These are phyloP conservation scores for Bibio marci DNA, from an alignment of 2,888 invertebrate genomes.

Conservation along the genomic window DNA sequence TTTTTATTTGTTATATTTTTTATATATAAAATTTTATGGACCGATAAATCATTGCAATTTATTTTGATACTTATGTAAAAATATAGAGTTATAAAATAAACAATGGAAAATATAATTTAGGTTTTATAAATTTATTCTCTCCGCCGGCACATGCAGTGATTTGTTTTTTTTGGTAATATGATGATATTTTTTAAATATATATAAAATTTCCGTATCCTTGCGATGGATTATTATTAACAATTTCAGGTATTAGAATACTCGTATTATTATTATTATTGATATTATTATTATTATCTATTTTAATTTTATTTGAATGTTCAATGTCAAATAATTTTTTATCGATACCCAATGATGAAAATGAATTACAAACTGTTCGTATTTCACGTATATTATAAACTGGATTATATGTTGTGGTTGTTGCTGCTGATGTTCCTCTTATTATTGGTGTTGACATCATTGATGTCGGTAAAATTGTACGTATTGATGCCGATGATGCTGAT, in stretches of 20 bases:
- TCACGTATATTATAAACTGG: slow-evolving; percentile 30
- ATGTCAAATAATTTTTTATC: slow-evolving; percentile 29
- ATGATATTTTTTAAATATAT: slow-evolving; percentile 21
- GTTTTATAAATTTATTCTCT: too few relatives aligned
- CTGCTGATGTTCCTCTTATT: neutral
- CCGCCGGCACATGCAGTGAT: too few relatives aligned
- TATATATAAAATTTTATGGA: too few relatives aligned
- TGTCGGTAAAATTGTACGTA: neutral
- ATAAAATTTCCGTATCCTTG: slow-evolving; percentile 28
- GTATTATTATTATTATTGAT: slow-evolving; percentile 1
- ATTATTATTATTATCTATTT: neutral
- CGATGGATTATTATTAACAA: slow-evolving; percentile 27
- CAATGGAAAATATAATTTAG: too few relatives aligned
- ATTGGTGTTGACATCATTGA: neutral
- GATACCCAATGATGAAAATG: slow-evolving; percentile 28
- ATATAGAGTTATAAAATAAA: too few relatives aligned
- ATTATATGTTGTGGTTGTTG: slow-evolving; percentile 15
- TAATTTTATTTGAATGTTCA: slow-evolving; percentile 16
- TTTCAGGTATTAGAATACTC: slow-evolving; percentile 14
- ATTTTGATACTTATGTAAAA: too few relatives aligned
- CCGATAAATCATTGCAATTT: too few relatives aligned
- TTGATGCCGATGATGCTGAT: neutral
- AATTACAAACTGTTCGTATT: slow-evolving; percentile 26
- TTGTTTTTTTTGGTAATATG: too few relatives aligned
- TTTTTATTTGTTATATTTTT: too few relatives aligned